A percentile compares a stretch with the other conserved stretches of the same genome.
Evolutionary conservation across 2,888 invertebrate species (phyloP).

Genomic region (Noctua janthe): DNA sequence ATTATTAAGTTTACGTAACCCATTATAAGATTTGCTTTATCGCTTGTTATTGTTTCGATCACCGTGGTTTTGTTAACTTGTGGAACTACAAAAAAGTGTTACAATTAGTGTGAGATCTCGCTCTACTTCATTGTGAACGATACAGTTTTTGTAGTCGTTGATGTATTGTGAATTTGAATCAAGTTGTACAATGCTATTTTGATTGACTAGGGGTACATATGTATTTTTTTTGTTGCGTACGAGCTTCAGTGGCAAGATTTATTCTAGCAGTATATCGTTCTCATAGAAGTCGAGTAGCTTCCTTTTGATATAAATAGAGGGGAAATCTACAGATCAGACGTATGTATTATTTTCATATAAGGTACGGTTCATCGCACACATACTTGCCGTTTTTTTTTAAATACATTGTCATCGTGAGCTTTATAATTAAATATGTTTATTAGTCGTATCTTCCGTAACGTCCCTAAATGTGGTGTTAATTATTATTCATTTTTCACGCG

Average conservation of each 20-base stretch:
- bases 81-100: constrained; percentile 53
- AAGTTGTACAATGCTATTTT: constrained; percentile 56
- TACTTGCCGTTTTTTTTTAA: constrained; percentile 10
- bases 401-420: constrained; percentile 12
- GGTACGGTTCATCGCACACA: constrained; percentile 15
- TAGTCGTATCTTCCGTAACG: constrained; percentile 38
- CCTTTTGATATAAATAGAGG: constrained; percentile 43
- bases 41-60: constrained; percentile 70
- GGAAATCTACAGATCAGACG: constrained; percentile 34
- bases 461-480: constrained; percentile 61
- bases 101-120: constrained; percentile 58
- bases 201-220: constrained; percentile 50
- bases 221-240: constrained; percentile 35
- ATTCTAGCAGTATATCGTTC: constrained; percentile 47
- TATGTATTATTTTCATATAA: constrained; percentile 33
- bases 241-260: constrained; percentile 53
- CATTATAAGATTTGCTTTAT: constrained; percentile 70
- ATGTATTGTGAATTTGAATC: constrained; percentile 49
- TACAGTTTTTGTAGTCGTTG: constrained; percentile 40
- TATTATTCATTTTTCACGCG: constrained; percentile 81
- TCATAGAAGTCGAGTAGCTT: constrained; percentile 40
- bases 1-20: constrained; percentile 72
- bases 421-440: constrained; percentile 38
- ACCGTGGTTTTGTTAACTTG: constrained; percentile 60
- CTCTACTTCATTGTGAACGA: constrained; percentile 44